Percentiles rank a stretch among this genome's conserved stretches.
Evolutionary conservation across 2,888 invertebrate genomes (phyloP).

Genomic region (Mystacides longicornis): DNA sequence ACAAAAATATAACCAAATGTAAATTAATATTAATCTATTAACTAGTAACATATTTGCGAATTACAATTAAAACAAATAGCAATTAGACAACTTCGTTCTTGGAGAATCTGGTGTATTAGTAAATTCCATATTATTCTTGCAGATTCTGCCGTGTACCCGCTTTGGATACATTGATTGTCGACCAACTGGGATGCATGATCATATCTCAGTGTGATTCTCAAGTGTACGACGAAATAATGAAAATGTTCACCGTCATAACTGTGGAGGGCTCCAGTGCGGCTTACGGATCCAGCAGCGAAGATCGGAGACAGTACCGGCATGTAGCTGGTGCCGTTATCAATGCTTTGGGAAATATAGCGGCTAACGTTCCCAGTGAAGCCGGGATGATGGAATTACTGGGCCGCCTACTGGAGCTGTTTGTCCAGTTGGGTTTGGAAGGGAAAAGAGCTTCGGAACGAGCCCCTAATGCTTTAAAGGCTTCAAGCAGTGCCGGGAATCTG

Average conservation of each 20-base stretch:
- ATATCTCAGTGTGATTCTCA: constrained; percentile 83
- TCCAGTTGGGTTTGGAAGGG: constrained; percentile 94
- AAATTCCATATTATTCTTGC: too few species aligned
- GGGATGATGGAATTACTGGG: constrained; percentile 81
- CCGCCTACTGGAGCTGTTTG: constrained; percentile 89
- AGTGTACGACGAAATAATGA: constrained; percentile 92
- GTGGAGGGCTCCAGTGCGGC: constrained; percentile 82
- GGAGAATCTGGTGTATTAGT: too few species aligned
- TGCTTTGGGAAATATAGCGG: constrained; percentile 93
- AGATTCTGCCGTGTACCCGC: constrained; percentile 89
- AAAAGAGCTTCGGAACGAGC: constrained; percentile 92
- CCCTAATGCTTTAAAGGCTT: constrained; percentile 72
- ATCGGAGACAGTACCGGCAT: constrained; percentile 61
- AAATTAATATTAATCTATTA: too few species aligned
- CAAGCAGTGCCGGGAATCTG: constrained; percentile 93
- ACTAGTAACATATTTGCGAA: too few species aligned
- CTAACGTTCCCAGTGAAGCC: constrained; percentile 81
- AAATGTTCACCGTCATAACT: constrained; percentile 94
- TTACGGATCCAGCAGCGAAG: constrained; percentile 53
- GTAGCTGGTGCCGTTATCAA: constrained; percentile 94
- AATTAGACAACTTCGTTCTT: too few species aligned
- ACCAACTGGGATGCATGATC: constrained; percentile 96
- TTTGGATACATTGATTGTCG: constrained; percentile 90
- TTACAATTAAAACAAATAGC: too few species aligned
- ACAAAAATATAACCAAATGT: too few species aligned